phyloP scores from a whole-genome alignment of 2,113 vertebrate genomes.

The Phasianus colchicus region DNA sequence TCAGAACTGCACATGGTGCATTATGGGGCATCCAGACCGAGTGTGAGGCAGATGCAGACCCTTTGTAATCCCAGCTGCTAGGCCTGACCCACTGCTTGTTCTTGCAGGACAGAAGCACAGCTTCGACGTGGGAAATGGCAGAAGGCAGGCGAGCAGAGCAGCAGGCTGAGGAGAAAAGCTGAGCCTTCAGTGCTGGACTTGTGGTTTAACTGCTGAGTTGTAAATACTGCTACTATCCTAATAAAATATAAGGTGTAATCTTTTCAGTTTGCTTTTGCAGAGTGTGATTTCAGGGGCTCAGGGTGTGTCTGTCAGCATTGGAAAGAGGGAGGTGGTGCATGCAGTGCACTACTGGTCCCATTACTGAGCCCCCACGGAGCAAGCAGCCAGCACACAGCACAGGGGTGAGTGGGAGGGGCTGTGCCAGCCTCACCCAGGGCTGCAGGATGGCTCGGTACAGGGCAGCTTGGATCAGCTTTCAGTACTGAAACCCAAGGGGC shows the following conservation, averaged over 20 bases:
- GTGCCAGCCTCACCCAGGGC: background rate
- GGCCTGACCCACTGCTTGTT: background rate
- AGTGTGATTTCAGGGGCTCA: rapidly evolving
- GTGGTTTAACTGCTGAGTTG: background rate
- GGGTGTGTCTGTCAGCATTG: rapidly evolving
- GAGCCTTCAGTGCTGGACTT: background rate
- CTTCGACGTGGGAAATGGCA: slow-evolving; percentile 89
- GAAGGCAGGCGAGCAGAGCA: background rate
- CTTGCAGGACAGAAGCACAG: slow-evolving; percentile 85
- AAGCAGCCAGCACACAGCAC: background rate
- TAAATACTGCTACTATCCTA: background rate
- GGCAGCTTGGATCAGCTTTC: no score
- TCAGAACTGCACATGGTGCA: background rate
- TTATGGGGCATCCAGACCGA: no score
- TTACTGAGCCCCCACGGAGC: background rate
- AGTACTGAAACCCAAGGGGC: background rate
- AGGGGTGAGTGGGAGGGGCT: background rate
- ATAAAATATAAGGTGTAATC: background rate
- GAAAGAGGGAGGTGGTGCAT: background rate
- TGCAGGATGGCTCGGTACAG: no score
- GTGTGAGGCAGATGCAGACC: background rate
- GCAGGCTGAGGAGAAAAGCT: background rate
- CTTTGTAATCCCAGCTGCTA: rapidly evolving
- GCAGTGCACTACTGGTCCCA: background rate
- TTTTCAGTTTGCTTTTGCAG: background rate